Percentiles rank a stretch among this genome's conserved stretches.
Conservation (phyloP, 2,888 invertebrate genomes). For the Phyllotreta striolata region DNA sequence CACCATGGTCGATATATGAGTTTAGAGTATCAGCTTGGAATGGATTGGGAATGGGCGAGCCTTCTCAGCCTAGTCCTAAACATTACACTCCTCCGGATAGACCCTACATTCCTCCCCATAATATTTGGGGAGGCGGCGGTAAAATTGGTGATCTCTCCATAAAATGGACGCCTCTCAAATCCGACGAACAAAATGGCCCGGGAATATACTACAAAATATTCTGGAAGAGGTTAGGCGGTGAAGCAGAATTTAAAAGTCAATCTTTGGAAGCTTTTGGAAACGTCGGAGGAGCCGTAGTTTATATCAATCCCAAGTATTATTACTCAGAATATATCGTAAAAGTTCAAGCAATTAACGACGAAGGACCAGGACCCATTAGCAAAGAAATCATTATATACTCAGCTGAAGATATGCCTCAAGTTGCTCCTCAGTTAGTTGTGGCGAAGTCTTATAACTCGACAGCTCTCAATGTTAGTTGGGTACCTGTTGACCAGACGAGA, state of each 20-base stretch:
- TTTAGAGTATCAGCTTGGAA: slow-evolving; percentile 92
- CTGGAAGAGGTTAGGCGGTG: slow-evolving; percentile 78
- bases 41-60: slow-evolving; percentile 79
- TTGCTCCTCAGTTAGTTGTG: slow-evolving; percentile 83
- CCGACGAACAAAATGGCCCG: slow-evolving; percentile 86
- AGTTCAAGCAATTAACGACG: slow-evolving; percentile 79
- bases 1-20: slow-evolving; percentile 90
- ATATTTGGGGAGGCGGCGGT: slow-evolving; percentile 90
- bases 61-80: slow-evolving; percentile 86
- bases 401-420: slow-evolving; percentile 92
- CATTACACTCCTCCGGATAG: slow-evolving; percentile 83
- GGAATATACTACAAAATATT: slow-evolving; percentile 91
- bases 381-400: slow-evolving; percentile 78
- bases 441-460: slow-evolving; percentile 90
- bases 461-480: slow-evolving; percentile 91
- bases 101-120: slow-evolving; percentile 79
- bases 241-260: slow-evolving; percentile 79
- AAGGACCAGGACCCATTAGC: slow-evolving; percentile 85
- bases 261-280: slow-evolving; percentile 78
- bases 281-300: slow-evolving; percentile 79
- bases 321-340: slow-evolving; percentile 87
- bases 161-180: slow-evolving; percentile 82
- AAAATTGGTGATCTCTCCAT: slow-evolving; percentile 95
- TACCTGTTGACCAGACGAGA: slow-evolving; percentile 82
- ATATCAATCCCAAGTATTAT: slow-evolving; percentile 75